Conservation (phyloP, 2,888 invertebrate species). For the Labia minor region DNA sequence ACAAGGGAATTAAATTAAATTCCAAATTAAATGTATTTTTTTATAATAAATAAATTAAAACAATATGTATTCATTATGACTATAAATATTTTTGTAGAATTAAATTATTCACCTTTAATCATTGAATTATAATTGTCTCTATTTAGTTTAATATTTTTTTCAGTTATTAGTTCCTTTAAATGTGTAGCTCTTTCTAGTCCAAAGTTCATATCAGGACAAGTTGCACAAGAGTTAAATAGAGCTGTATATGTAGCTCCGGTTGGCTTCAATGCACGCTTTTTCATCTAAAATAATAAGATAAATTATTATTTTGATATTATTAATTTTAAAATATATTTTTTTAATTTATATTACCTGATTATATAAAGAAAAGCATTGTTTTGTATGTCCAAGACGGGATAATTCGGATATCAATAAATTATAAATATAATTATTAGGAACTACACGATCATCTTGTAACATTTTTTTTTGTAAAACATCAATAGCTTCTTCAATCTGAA, state of each 20-base stretch:
- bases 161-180: constrained; percentile 55
- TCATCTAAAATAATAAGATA: constrained; percentile 48
- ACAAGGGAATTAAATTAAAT: too few species aligned
- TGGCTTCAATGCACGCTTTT: constrained; percentile 54
- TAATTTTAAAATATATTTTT: too few species aligned
- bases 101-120: constrained; percentile 56
- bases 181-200: constrained; percentile 57
- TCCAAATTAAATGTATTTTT: too few species aligned
- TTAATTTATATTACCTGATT: constrained; percentile 52
- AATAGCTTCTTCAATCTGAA: constrained; percentile 55
- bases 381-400: constrained; percentile 71
- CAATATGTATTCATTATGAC: too few species aligned
- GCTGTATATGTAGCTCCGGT: constrained; percentile 69
- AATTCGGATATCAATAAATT: constrained; percentile 73
- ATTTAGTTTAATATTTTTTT: constrained; percentile 58
- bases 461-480: constrained; percentile 66
- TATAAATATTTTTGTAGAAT: too few species aligned
- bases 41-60: too few species aligned
- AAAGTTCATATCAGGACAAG: constrained; percentile 56
- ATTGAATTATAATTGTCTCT: constrained; percentile 72
- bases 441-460: constrained; percentile 63
- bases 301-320: background rate
- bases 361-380: constrained; percentile 73
- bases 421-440: constrained; percentile 69
- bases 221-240: constrained; percentile 79